Evolutionary conservation across 2,888 invertebrate species (phyloP), one percentile per base, ranked within the genome.

Genomic region (Xylota sylvarum): DNA sequence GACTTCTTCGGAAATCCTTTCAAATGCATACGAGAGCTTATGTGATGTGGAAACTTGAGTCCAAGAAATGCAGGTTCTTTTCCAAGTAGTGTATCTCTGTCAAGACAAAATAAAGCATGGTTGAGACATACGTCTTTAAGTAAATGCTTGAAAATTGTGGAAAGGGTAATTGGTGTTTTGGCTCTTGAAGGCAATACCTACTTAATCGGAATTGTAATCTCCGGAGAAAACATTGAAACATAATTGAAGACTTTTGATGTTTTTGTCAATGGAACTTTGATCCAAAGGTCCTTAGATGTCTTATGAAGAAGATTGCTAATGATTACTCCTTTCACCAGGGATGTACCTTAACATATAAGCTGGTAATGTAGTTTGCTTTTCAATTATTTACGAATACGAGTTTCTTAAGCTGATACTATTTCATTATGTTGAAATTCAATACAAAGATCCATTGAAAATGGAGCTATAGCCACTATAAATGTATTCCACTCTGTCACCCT

Each of bases 1-100:
- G 5, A 17, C 62, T 43, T 46, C 27, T 27, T 46, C n/a, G 27
- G 43, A 62, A 62, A 46, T 62, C 43, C 12, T 30, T 19, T 55
- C 52, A 55, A 14, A 40, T 37, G n/a, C 23, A 69, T 55, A 14
- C 10, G 43, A 37, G 40, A 9, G 27, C 43, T n/a, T 23, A 62
- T 46, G 27, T 10, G 14, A 62, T 46, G 30, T 5, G n/a, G 43
- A 12, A 30, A 7, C 14, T 23, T 27, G 43, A n/a, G n/a, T 43
- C 27, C 43, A 37, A 12, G 35, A 19, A 0, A 46, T 46, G n/a
- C 10, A 30, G 27, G 1, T 30, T 43, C 62, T 46, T 62, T 43
- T 23, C n/a, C 23, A 10, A 12, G 9, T 35, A 58, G 6, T 17
- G 7, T 7, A 5, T 37, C 9, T 9, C 23, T 23, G 12, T 10